A percentile compares a stretch with the other conserved stretches of the same genome.
phyloP scores from a whole-genome alignment of 2,888 invertebrate genomes.

The Gastracanthus pulcherrimus region DNA sequence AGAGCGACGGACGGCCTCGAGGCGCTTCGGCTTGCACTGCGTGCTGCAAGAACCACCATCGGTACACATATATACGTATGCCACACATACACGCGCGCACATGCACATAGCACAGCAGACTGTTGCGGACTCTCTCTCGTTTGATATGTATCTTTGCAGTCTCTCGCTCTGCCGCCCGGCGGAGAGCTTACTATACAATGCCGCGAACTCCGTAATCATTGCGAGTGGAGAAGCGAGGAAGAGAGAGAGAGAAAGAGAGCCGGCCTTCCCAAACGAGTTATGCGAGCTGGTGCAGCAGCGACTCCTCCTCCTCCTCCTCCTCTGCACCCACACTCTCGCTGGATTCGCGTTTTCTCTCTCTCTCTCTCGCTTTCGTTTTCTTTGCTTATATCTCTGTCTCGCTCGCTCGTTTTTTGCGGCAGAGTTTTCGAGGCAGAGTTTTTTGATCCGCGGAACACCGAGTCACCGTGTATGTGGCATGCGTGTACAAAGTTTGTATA shows the following conservation, averaged over 20 bases:
- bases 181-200: no score
- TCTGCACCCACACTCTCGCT: neutral
- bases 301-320: neutral
- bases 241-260: slow-evolving; percentile 2
- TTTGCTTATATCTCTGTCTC: slow-evolving; percentile 9
- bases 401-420: neutral
- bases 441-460: no score
- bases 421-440: no score
- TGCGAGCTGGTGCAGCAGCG: neutral
- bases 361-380: neutral
- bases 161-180: no score
- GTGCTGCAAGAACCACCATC: neutral
- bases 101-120: neutral
- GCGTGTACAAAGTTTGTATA: no score
- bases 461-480: no score
- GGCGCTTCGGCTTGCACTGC: neutral
- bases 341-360: neutral
- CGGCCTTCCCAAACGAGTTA: slow-evolving; percentile 43
- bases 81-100: neutral
- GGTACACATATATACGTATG: no score
- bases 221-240: slow-evolving; percentile 11
- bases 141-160: slow-evolving; percentile 38
- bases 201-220: slow-evolving; percentile 33
- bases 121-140: neutral
- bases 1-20: neutral